A percentile compares a stretch with the other conserved stretches of the same genome.
phyloP scores from a whole-genome alignment of 2,888 invertebrate genomes.

The Habroteleia sp. region DNA sequence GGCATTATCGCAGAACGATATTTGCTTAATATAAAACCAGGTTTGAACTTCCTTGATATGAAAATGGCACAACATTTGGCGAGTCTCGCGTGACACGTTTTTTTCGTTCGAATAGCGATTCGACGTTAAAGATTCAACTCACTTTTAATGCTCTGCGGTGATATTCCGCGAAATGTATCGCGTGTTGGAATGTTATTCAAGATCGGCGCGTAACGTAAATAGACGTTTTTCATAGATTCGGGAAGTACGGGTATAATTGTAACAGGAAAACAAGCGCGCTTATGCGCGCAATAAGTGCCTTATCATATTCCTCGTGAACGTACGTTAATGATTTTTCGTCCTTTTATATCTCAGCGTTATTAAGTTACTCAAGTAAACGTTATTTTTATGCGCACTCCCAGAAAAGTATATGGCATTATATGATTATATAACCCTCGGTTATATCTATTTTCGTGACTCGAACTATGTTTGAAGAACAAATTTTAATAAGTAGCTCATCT shows the following conservation, averaged over 20 bases:
- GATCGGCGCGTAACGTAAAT: conserved; percentile 12
- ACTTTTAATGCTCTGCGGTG: conserved; percentile 3
- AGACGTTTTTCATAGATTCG: conserved; percentile 20
- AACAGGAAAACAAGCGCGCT: conserved; percentile 3
- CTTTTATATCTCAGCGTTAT: too few relatives aligned
- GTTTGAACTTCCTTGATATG: background rate
- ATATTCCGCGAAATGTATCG: conserved; percentile 22
- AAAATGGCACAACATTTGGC: conserved; percentile 10
- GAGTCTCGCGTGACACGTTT: conserved; percentile 1
- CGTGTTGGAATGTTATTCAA: conserved; percentile 24
- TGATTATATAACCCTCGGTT: too few relatives aligned
- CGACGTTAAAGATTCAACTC: conserved; percentile 3
- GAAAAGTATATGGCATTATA: too few relatives aligned
- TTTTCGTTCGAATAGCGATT: background rate
- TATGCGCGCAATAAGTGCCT: too few relatives aligned
- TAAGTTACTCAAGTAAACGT: too few relatives aligned
- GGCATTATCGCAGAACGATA: background rate
- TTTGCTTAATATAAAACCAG: background rate
- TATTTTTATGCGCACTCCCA: too few relatives aligned
- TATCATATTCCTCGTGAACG: too few relatives aligned
- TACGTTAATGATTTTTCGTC: too few relatives aligned
- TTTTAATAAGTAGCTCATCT: too few relatives aligned
- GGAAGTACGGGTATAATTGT: conserved; percentile 23
- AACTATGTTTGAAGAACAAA: too few relatives aligned
- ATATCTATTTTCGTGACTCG: too few relatives aligned